A percentile compares a stretch with the other conserved stretches of the same genome.
Conservation (phyloP, 2,113 vertebrate species). For the Cottus gobio region DNA sequence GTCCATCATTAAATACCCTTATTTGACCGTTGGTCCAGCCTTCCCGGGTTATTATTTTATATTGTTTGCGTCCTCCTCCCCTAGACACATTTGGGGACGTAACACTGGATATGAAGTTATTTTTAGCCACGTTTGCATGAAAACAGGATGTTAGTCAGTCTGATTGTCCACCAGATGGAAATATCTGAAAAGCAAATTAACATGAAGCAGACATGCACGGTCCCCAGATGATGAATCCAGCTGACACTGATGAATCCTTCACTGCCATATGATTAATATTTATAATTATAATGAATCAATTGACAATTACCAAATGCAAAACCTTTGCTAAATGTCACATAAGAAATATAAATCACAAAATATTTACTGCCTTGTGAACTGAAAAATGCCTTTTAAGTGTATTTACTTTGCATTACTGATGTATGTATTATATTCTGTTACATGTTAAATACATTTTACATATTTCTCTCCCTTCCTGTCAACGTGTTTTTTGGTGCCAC, state of each 20-base stretch:
- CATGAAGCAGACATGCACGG: background rate
- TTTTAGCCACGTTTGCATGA: background rate
- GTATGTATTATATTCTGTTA: too few relatives aligned
- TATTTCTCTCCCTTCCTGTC: background rate
- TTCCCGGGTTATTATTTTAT: too few relatives aligned
- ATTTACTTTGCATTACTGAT: background rate
- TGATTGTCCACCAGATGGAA: background rate
- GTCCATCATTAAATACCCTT: too few relatives aligned
- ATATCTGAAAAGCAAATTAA: background rate
- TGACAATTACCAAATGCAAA: background rate
- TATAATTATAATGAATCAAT: too few relatives aligned
- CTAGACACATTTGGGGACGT: too few relatives aligned
- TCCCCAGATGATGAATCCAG: background rate
- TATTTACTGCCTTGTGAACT: background rate
- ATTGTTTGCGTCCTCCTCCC: too few relatives aligned
- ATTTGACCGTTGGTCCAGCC: too few relatives aligned
- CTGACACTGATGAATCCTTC: background rate
- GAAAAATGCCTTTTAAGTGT: background rate
- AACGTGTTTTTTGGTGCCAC: too few relatives aligned
- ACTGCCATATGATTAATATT: too few relatives aligned
- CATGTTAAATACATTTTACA: background rate
- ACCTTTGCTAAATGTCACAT: too few relatives aligned
- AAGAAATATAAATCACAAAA: background rate
- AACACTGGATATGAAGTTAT: background rate
- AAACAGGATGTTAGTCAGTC: background rate